Base-by-base conservation (phyloP, 1,140 invertebrate species). In the Drosophila bocki region DNA sequence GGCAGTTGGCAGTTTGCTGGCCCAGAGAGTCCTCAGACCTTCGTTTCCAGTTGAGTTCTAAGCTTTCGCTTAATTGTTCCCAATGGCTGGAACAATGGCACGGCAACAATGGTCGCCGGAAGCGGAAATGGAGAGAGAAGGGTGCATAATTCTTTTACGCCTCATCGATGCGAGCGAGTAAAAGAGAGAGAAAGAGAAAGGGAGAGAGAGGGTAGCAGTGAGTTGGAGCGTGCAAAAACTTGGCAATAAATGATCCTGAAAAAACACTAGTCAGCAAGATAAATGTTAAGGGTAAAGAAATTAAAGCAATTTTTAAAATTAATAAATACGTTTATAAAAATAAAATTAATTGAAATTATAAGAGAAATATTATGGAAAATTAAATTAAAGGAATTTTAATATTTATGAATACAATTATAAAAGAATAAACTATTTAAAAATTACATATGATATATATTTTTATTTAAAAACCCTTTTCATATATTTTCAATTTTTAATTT, bases 121-220 rank as follows among this genome's bases (percentile, higher is more conserved):
- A 47, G 37, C 50, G 57, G 63, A 29, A 35, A 42, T 22, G 26
- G 13, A 5, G 9, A 22, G 22, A 22, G 33, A 26, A n/a, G 53
- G 48, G 26, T 82, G 80, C 80, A 82, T 82, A 82, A 82, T 82
- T 82, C 80, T 82, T 82, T 61, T 82, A 48, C 58, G 75, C 75
- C 60, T 63, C 69, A 60, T 79, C 70, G 63, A 61, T 42, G 48
- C 3, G 26, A 22, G 22, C 4, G 17, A 9, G 19, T 4, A 26
- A 29, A 2, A 13, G 13, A 7, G 13, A 13, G 9, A 29, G 4
- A 5, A 11, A 9, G 13, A 7, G 9, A 12, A 1, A 7, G 32
- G 44, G 13, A 17, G 19, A n/a, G 19, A 1, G 26, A 44, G 17
- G 5, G 33, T 7, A 17, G 19, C 13, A 6, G 53, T 26, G 53